Percentiles rank a stretch among this genome's conserved stretches.
phyloP scores from a whole-genome alignment of 2,113 vertebrate species.

The Sebastes fasciatus region DNA sequence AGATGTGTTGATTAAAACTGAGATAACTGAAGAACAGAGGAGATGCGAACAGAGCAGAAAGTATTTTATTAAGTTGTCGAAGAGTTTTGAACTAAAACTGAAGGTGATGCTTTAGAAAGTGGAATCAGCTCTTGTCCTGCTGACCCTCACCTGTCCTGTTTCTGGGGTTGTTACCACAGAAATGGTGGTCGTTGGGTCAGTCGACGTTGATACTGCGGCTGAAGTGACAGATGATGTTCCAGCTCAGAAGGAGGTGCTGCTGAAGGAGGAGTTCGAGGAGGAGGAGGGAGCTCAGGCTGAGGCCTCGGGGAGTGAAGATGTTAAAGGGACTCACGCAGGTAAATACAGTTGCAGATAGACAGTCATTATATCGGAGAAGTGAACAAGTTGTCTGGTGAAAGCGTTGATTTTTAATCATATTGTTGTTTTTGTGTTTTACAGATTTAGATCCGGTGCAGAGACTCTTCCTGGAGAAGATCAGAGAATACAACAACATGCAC shows the following conservation, averaged over 20 bases:
- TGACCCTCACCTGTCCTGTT: not conserved
- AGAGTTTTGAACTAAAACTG: not conserved
- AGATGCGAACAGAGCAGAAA: too few relatives aligned
- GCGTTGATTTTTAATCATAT: not conserved
- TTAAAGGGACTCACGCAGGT: not conserved
- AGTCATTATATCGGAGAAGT: not conserved
- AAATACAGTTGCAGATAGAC: not conserved
- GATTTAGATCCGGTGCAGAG: slow-evolving; percentile 54
- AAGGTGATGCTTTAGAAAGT: not conserved
- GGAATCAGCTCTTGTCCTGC: not conserved
- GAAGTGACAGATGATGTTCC: not conserved
- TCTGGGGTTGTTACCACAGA: not conserved
- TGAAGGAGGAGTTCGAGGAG: not conserved
- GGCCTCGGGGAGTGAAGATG: not conserved
- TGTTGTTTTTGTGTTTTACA: slow-evolving; percentile 10
- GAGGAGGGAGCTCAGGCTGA: slow-evolving; percentile 9
- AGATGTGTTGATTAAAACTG: not conserved
- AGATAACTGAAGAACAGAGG: not conserved
- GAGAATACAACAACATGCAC: slow-evolving; percentile 44
- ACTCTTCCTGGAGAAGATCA: slow-evolving; percentile 61
- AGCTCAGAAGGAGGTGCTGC: not conserved
- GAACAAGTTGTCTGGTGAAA: not conserved
- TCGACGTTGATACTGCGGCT: not conserved
- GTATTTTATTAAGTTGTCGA: not conserved
- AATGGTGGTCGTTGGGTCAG: not conserved